phyloP scores from a whole-genome alignment of 2,113 vertebrate genomes.

The Candoia aspera region DNA sequence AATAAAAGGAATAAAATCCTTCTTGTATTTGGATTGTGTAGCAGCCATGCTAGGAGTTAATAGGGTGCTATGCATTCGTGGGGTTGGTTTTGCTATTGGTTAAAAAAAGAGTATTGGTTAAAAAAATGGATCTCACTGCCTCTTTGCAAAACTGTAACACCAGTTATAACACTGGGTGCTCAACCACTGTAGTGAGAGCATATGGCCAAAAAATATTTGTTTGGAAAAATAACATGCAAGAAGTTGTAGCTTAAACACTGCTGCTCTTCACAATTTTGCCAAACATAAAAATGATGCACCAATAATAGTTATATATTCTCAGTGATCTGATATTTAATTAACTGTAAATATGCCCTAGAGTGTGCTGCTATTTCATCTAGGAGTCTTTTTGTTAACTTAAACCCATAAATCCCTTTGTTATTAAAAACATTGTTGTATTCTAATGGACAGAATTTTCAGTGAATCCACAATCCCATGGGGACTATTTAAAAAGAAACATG shows the following conservation, averaged over 20 bases:
- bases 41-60: not conserved
- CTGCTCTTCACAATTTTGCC: not conserved
- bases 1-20: not conserved
- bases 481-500: slow-evolving; percentile 41
- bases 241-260: not conserved
- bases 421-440: slow-evolving; percentile 14
- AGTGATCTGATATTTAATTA: not conserved
- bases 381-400: slow-evolving; percentile 39
- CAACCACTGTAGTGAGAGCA: too few relatives aligned
- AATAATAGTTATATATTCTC: not conserved
- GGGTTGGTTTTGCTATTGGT: not conserved
- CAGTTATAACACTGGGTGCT: not conserved
- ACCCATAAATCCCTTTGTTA: slow-evolving; percentile 17
- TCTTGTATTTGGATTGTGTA: not conserved
- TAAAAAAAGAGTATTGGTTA: not conserved
- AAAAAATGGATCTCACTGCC: not conserved
- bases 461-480: slow-evolving; percentile 10
- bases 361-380: not conserved
- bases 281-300: not conserved
- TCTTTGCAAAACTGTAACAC: not conserved
- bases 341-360: too few relatives aligned
- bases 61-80: not conserved
- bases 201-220: not conserved
- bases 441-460: slow-evolving; percentile 43
- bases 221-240: not conserved